Evolutionary conservation across 2,113 vertebrate species (phyloP).

Genomic region (Zosterops pallidus): DNA sequence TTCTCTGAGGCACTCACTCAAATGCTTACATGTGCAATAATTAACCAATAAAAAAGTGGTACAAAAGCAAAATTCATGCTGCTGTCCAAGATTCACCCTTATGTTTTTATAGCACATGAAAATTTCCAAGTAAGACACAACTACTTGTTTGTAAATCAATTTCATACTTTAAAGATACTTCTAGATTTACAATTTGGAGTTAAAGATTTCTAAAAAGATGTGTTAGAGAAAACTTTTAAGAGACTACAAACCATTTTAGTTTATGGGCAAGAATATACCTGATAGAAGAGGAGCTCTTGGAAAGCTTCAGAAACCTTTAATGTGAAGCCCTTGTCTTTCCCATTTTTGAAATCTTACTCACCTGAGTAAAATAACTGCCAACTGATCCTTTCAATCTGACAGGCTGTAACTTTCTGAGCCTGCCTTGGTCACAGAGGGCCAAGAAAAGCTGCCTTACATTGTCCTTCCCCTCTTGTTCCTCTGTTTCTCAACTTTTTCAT

Average conservation of each 20-base stretch:
- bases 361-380: background rate
- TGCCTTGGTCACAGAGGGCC: slow-evolving; percentile 15
- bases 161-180: background rate
- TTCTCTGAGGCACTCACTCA: background rate
- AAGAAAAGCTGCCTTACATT: background rate
- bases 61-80: background rate
- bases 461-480: slow-evolving; percentile 3
- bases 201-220: background rate
- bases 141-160: background rate
- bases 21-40: background rate
- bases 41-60: background rate
- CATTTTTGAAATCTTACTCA: slow-evolving; percentile 2
- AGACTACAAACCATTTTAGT: background rate
- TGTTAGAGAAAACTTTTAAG: background rate
- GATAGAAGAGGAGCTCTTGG: background rate
- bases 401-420: background rate
- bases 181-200: background rate
- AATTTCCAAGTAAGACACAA: background rate
- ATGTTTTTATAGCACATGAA: background rate
- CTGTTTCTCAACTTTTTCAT: slow-evolving; percentile 22
- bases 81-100: background rate
- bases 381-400: background rate
- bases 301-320: background rate
- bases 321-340: background rate
- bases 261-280: background rate